Evolutionary conservation across 1,140 invertebrate genomes (phyloP).

Genomic region (Paraescarpia echinospica): DNA sequence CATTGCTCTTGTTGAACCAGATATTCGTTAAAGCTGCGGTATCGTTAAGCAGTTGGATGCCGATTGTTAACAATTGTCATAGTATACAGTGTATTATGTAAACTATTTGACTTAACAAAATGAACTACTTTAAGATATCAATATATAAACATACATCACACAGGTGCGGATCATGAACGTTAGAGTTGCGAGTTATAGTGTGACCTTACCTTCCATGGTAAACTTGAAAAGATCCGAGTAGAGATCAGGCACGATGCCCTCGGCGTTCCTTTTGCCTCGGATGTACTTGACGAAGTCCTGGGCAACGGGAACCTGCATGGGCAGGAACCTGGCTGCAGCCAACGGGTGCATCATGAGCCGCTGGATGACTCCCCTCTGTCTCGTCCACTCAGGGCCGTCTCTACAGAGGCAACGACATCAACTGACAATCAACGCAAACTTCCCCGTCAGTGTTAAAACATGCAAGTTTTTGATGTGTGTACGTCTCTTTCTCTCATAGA

Average conservation of each 20-base stretch:
- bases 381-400: conserved; percentile 82
- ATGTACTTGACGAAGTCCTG: conserved; percentile 65
- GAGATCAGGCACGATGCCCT: conserved; percentile 64
- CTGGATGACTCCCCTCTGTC: conserved; percentile 71
- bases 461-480: not conserved
- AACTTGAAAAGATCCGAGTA: conserved; percentile 71
- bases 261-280: conserved; percentile 22
- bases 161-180: not conserved
- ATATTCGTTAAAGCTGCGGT: not conserved
- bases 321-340: conserved; percentile 69
- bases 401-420: conserved; percentile 60
- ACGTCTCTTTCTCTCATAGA: not conserved
- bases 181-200: not conserved
- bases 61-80: not conserved
- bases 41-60: not conserved
- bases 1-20: not conserved
- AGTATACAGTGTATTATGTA: too few relatives aligned
- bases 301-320: conserved; percentile 66
- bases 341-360: conserved; percentile 74
- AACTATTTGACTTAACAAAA: not conserved
- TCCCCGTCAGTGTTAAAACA: conserved; percentile 15
- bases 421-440: conserved; percentile 10
- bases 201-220: conserved; percentile 74
- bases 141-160: not conserved
- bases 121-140: not conserved